phyloP scores from a whole-genome alignment of 2,888 invertebrate species.

The Lasiommata megera region DNA sequence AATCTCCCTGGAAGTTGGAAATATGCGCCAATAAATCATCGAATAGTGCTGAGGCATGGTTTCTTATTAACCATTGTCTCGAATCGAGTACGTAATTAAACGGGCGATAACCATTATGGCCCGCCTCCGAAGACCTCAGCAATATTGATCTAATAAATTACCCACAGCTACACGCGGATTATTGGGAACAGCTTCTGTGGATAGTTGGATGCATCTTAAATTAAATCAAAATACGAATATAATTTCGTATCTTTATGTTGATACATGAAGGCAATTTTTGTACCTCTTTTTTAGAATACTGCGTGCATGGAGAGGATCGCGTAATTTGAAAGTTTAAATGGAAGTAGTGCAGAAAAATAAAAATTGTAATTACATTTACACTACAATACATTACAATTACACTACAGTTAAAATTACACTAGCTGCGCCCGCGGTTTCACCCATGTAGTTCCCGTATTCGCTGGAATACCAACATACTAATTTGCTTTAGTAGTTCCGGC shows the following conservation, averaged over 20 bases:
- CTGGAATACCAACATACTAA: too few relatives aligned
- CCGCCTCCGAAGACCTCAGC: slow-evolving; percentile 57
- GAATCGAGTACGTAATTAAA: slow-evolving; percentile 72
- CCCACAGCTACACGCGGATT: slow-evolving; percentile 56
- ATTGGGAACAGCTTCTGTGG: slow-evolving; percentile 57
- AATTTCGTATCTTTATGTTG: neutral
- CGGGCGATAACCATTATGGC: slow-evolving; percentile 71
- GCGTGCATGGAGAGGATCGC: too few relatives aligned
- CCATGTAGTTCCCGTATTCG: too few relatives aligned
- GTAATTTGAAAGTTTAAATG: too few relatives aligned
- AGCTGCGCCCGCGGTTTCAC: too few relatives aligned
- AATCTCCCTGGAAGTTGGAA: slow-evolving; percentile 62
- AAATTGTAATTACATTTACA: too few relatives aligned
- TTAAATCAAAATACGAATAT: neutral
- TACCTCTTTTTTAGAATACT: too few relatives aligned
- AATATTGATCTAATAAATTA: slow-evolving; percentile 78
- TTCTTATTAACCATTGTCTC: slow-evolving; percentile 80
- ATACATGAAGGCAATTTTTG: too few relatives aligned
- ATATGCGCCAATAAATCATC: slow-evolving; percentile 66
- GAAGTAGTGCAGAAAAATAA: too few relatives aligned
- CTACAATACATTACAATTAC: too few relatives aligned
- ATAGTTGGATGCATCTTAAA: slow-evolving; percentile 28
- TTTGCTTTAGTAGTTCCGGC: too few relatives aligned
- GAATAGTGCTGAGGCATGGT: slow-evolving; percentile 65
- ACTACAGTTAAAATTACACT: too few relatives aligned